These are phyloP conservation scores for Tipula unca DNA, from an alignment of 2,888 invertebrate genomes.

Conservation along the genomic window DNA sequence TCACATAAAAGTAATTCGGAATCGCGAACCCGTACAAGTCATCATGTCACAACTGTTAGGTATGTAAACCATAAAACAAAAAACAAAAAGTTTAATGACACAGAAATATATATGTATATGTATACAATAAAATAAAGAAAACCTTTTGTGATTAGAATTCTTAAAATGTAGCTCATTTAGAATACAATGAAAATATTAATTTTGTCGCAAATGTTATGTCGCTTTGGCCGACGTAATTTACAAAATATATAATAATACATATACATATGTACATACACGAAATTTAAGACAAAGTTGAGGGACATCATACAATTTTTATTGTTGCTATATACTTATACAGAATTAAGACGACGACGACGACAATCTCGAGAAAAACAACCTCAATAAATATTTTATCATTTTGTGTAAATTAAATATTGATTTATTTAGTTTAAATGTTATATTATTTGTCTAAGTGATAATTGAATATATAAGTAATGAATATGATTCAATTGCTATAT, in stretches of 20 bases:
- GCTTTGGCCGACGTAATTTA: neutral
- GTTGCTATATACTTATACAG: neutral
- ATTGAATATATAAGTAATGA: neutral
- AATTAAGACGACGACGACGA: neutral
- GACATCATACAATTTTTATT: neutral
- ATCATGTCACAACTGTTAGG: conserved; percentile 44
- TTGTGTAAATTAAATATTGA: conserved; percentile 14
- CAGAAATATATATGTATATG: neutral
- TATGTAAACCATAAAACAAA: conserved; percentile 29
- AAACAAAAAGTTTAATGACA: conserved; percentile 3
- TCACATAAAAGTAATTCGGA: conserved; percentile 40
- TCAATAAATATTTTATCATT: conserved; percentile 14
- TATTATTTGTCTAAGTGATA: conserved; percentile 2
- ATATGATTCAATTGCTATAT: neutral
- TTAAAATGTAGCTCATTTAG: conserved; percentile 3
- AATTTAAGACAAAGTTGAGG: neutral
- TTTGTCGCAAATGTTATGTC: neutral
- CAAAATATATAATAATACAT: too few relatives aligned
- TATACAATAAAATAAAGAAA: neutral
- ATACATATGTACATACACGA: neutral
- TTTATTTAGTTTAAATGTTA: neutral
- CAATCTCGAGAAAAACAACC: neutral
- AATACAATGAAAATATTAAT: neutral
- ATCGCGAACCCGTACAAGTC: conserved; percentile 41
- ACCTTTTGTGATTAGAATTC: conserved; percentile 8